phyloP scores from a whole-genome alignment of 1,140 invertebrate species.

The Drosophila yakuba region DNA sequence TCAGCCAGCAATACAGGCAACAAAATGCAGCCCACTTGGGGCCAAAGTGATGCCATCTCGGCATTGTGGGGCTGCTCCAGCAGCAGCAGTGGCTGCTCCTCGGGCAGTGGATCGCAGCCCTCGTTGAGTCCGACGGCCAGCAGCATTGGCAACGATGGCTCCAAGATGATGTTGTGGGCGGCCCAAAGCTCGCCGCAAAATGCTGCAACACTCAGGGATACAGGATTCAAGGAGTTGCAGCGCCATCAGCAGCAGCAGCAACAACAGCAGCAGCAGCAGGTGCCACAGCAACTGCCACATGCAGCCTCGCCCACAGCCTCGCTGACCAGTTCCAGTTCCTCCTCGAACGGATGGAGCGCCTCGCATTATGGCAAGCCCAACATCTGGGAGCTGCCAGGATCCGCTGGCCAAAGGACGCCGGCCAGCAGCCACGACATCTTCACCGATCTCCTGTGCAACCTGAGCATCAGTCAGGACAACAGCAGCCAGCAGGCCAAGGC shows the following conservation, averaged over 20 bases:
- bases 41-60: conserved; percentile 72
- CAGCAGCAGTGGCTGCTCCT: conserved; percentile 77
- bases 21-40: conserved; percentile 52
- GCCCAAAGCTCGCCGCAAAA: conserved; percentile 69
- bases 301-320: conserved; percentile 72
- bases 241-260: conserved; percentile 13
- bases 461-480: conserved; percentile 58
- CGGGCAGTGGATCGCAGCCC: conserved; percentile 76
- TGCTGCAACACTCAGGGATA: conserved; percentile 58
- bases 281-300: conserved; percentile 46
- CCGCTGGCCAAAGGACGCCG: conserved; percentile 20
- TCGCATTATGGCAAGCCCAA: conserved; percentile 71
- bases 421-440: conserved; percentile 67
- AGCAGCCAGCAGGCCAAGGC: conserved; percentile 32
- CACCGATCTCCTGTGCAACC: conserved; percentile 78
- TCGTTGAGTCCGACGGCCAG: conserved; percentile 79
- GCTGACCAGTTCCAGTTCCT: conserved; percentile 57
- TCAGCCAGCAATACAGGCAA: conserved; percentile 74
- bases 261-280: conserved; percentile 21
- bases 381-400: conserved; percentile 76
- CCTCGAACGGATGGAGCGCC: conserved; percentile 42
- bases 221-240: conserved; percentile 43
- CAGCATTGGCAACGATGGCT: conserved; percentile 73
- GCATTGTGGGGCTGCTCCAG: conserved; percentile 77
- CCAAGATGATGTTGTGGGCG: conserved; percentile 69